phyloP scores from a whole-genome alignment of 2,888 invertebrate species.

The Leucophenga maculata region DNA sequence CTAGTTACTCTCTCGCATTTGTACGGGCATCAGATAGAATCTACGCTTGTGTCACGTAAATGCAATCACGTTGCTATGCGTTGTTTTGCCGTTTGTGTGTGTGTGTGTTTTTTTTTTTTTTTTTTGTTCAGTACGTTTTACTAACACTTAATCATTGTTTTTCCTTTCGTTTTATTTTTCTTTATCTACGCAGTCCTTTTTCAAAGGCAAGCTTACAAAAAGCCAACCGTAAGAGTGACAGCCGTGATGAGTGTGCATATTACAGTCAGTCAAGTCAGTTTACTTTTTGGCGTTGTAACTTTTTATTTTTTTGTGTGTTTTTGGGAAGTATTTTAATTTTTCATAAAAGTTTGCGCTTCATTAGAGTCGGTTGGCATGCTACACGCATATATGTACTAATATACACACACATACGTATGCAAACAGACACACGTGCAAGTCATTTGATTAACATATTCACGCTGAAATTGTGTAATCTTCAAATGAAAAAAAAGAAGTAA shows the following conservation, averaged over 20 bases:
- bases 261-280: too few relatives aligned
- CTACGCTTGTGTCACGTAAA: conserved; percentile 6
- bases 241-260: neutral
- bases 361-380: too few relatives aligned
- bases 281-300: neutral
- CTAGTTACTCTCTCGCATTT: too few relatives aligned
- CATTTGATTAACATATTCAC: conserved; percentile 52
- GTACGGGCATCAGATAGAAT: too few relatives aligned
- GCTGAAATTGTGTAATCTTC: conserved; percentile 2
- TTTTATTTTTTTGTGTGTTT: neutral
- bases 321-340: neutral
- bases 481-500: too few relatives aligned
- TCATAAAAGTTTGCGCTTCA: too few relatives aligned
- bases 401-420: too few relatives aligned
- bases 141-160: conserved; percentile 17
- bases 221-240: neutral
- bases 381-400: too few relatives aligned
- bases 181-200: neutral
- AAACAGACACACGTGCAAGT: neutral
- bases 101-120: too few relatives aligned
- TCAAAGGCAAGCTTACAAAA: neutral
- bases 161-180: neutral
- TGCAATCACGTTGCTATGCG: conserved; percentile 7
- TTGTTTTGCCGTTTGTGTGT: conserved; percentile 3
- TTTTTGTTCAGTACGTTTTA: neutral